Base-by-base conservation (phyloP, 2,797 vertebrate genomes). In the Gallinago nigripennis region DNA sequence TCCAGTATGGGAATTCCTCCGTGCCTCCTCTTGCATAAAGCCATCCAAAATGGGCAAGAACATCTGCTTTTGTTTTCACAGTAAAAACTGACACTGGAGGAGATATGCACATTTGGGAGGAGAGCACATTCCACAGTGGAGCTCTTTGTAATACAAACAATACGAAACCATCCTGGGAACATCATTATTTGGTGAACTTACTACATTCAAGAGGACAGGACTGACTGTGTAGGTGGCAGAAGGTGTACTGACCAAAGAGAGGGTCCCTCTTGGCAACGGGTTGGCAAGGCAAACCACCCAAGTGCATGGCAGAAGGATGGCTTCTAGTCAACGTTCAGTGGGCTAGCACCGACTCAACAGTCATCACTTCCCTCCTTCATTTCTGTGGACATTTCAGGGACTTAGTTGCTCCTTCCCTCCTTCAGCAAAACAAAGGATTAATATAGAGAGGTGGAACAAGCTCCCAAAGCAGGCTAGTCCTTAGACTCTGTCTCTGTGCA, bases 61-160 rank as follows among this genome's bases (percentile, higher is more conserved):
- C 88, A 96, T 94, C 91, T 96, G 95, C 81, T 96, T 95, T 95
- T 92, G 81, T 91, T 96, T 96, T 95, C 88, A 90, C 90, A 95
- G 53, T 75, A 87, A 78, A 93, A 94, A 65, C 84, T 87, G 83
- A 92, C 88, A 43, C 60, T 92, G 53, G 88, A 91, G 61, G 64
- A 93, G 92, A 96, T 91, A 91, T 0, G 33, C 69, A 27, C 56
- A 81, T 71, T 46, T 91, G 86, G 90, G 84, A 92, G 57, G 64
- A 41, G 48, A 88, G 64, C 53, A 28, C 93, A 94, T 95, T 95
- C 93, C 92, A 37, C 53, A 71, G 82, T 31, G 46, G 65, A 93
- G 69, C 24, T 80, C 65, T 94, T 92, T 87, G 81, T 92, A 91
- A 89, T 18, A 77, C 75, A 64, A 87, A 95, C 81, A 95, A 92